Evolutionary conservation across 2,113 vertebrate species (phyloP).

Genomic region (Propithecus coquereli): DNA sequence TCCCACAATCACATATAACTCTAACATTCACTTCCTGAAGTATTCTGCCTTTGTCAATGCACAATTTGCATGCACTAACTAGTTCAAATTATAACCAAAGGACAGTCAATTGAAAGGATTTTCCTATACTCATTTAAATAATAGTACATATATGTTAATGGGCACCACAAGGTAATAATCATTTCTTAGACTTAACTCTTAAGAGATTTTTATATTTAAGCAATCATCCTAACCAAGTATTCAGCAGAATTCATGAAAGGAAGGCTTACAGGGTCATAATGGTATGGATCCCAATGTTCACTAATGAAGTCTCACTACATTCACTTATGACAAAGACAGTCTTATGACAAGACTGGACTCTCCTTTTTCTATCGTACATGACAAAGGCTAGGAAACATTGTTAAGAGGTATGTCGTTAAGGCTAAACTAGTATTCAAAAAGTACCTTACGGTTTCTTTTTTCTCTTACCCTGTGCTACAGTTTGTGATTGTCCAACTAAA

Average conservation of each 20-base stretch:
- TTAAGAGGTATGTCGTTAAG: neutral
- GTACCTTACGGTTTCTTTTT: neutral
- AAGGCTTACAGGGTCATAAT: neutral
- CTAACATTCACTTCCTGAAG: neutral
- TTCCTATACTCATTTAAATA: neutral
- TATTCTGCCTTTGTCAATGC: neutral
- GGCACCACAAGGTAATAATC: neutral
- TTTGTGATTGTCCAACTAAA: neutral
- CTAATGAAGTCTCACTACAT: neutral
- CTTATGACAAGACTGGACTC: neutral
- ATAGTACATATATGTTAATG: neutral
- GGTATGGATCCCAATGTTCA: neutral
- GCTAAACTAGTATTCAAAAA: neutral
- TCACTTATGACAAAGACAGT: neutral
- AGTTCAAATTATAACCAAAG: constrained; percentile 16
- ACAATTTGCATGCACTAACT: neutral
- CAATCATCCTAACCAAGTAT: neutral
- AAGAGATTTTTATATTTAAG: constrained; percentile 4
- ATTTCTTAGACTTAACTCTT: neutral
- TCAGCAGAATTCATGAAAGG: neutral
- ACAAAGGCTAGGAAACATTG: neutral
- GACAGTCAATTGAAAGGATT: neutral
- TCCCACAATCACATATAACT: neutral
- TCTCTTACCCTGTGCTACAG: neutral
- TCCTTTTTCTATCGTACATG: neutral